Base-by-base conservation (phyloP, 1,140 invertebrate genomes). In the Oncopodura yosiiana region DNA sequence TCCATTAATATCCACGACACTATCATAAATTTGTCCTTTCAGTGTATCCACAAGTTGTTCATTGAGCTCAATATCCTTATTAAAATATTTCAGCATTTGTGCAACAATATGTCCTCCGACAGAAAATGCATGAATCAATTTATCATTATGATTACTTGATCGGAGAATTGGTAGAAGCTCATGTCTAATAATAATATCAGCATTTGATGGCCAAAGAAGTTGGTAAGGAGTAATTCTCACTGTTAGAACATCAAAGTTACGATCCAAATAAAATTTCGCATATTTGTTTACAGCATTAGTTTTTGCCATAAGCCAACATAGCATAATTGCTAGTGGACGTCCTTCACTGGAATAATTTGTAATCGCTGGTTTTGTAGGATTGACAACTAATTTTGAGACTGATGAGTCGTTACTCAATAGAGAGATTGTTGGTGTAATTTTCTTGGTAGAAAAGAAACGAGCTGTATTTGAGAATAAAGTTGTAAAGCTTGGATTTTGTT, bases 101-200 rank as follows among this genome's bases (percentile, higher is more conserved):
- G 85, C 84, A 78, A 83, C 85, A 54, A 92, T 71, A 69, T 93
- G 93, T 14, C 81, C 89, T 8, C 81, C 89, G 0, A 92, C 86
- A 0, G 87, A 91, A 71, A 94, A 93, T 1, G 86, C 89, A 70
- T 94, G 88, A 14, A 92, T 66, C 4, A 91, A 66, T 32, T 83
- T 82, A 12, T 78, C 67, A 61, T 79, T 77, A 45, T 74, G 62
- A 37, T 34, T 34, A 18, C 69, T 66, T 65, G 86, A 82, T 19
- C 72, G 69, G 16, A 81, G 69, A 23, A 56, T 14, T 14, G 59
- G 58, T 5, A 61, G 50, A 11, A 61, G 16, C 34, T 61, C 59
- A 14, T 53, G 27, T 24, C 36, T 24, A n/a, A 57, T 43, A 9
- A 57, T 41, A 14, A 19, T 19, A n/a, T 41, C 57, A 16, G 14